Evolutionary conservation across 2,888 invertebrate species (phyloP), one percentile per base, ranked within the genome.

Genomic region (Erebia aethiops): DNA sequence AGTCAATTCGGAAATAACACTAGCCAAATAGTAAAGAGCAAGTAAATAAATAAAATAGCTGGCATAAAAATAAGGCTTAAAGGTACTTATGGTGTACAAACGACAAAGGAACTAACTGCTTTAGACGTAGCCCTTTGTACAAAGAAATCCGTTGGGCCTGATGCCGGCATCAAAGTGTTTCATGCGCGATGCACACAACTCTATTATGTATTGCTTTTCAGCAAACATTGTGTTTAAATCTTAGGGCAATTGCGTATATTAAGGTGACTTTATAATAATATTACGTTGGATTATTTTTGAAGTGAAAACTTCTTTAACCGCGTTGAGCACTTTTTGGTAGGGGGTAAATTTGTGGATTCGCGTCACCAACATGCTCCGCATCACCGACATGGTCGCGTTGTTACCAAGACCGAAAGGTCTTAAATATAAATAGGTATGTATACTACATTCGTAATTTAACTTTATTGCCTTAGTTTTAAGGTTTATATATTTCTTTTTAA

Each of bases 161-260:
- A 74, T 77, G 75, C 80, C 77, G 82, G 82, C 87, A 83, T 82
- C 88, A 89, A 90, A 90, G 90, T 85, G 83, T 80, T 82, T 82
- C 76, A 77, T 70, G 56, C 26, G 54, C 57, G 67, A 49, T 71
- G 64, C 75, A 75, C 77, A 77, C 62, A 67, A 69, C 67, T 18
- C 58, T 67, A 49, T 57, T 67, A 58, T 58, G 46, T 21, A 57
- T 46, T 58, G 21, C 57, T 26, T 57, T 46, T 49, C 26, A 49
- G 49, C 57, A 58, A 67, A 67, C 26, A 67, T 16, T 67, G 57
- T 26, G 58, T 58, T n/a, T 49, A 56, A 43, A 13, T 56, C 16
- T 66, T 52, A 26, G 21, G n/a, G 10, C n/a, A 60, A 41, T 16
- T 60, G n/a, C 58, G n/a, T n/a, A 13, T 58, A 9, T 14, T 10